Evolutionary conservation across 2,888 invertebrate genomes (phyloP).

Genomic region (Sinohyriopsis cumingii): DNA sequence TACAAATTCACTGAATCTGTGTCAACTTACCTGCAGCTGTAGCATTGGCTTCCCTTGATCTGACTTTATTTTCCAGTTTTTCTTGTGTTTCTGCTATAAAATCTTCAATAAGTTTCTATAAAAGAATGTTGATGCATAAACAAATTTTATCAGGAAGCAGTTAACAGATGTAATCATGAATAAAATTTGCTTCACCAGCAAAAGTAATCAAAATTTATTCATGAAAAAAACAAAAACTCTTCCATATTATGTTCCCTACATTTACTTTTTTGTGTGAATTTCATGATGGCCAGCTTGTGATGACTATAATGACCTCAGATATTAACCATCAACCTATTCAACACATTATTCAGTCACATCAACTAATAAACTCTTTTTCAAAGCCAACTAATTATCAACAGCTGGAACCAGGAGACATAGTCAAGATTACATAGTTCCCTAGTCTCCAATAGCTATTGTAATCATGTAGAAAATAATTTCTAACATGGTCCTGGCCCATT

Average conservation of each 20-base stretch:
- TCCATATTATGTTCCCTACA: too few species aligned
- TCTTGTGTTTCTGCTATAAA: constrained; percentile 79
- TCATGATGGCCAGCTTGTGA: too few species aligned
- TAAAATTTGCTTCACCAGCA: not conserved
- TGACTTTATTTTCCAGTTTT: constrained; percentile 78
- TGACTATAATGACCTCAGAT: too few species aligned
- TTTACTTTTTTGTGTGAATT: too few species aligned
- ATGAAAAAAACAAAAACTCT: too few species aligned
- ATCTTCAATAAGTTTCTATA: constrained; percentile 70
- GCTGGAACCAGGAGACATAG: not conserved
- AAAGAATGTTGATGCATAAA: constrained; percentile 12
- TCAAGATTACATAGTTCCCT: too few species aligned
- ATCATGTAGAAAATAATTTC: too few species aligned
- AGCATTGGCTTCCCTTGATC: constrained; percentile 79
- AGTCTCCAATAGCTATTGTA: too few species aligned
- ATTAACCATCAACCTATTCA: too few species aligned
- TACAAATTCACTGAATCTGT: not conserved
- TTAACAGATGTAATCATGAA: not conserved
- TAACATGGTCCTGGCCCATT: too few species aligned
- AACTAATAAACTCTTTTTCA: not conserved
- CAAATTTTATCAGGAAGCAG: not conserved
- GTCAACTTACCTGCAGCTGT: constrained; percentile 74
- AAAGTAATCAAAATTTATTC: not conserved
- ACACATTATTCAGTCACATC: too few species aligned
- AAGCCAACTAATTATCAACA: not conserved